Conservation (phyloP, 2,113 vertebrate species). For the Gobio gobio region DNA sequence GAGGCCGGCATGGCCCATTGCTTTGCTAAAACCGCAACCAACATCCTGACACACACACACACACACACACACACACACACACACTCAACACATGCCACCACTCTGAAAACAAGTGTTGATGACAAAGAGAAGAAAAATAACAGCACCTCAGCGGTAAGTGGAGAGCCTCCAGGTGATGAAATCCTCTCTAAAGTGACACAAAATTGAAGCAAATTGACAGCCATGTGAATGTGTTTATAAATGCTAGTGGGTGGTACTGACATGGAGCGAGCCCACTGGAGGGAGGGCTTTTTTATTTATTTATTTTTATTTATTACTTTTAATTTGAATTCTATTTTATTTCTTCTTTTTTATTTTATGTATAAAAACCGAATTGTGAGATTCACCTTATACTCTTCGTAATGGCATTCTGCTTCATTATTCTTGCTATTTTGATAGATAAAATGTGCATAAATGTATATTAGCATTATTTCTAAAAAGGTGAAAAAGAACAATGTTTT, state of each 20-base stretch:
- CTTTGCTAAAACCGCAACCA: conserved; percentile 74
- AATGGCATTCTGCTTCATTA: background rate
- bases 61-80: conserved; percentile 7
- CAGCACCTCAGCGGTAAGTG: conserved; percentile 33
- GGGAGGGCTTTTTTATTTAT: conserved; percentile 29
- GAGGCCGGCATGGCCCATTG: conserved; percentile 78
- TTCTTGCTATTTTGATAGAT: background rate
- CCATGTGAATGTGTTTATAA: conserved; percentile 47
- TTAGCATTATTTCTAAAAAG: background rate
- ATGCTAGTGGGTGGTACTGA: conserved; percentile 35
- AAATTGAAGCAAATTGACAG: conserved; percentile 54
- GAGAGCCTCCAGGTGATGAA: conserved; percentile 39
- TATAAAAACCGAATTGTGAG: too few species aligned
- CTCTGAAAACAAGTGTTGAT: conserved; percentile 44
- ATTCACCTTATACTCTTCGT: too few species aligned
- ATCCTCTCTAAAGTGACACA: conserved; percentile 42
- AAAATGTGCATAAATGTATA: background rate
- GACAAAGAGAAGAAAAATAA: conserved; percentile 45
- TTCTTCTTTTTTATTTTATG: too few species aligned
- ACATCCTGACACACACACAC: conserved; percentile 40
- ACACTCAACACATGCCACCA: conserved; percentile 30
- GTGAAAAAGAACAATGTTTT: background rate
- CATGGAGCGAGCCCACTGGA: conserved; percentile 45
- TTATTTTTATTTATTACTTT: background rate
- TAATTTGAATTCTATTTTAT: background rate